These are phyloP conservation scores for Scaptomyza cyrtandrae DNA, from an alignment of 2,888 invertebrate genomes.

Conservation along the genomic window DNA sequence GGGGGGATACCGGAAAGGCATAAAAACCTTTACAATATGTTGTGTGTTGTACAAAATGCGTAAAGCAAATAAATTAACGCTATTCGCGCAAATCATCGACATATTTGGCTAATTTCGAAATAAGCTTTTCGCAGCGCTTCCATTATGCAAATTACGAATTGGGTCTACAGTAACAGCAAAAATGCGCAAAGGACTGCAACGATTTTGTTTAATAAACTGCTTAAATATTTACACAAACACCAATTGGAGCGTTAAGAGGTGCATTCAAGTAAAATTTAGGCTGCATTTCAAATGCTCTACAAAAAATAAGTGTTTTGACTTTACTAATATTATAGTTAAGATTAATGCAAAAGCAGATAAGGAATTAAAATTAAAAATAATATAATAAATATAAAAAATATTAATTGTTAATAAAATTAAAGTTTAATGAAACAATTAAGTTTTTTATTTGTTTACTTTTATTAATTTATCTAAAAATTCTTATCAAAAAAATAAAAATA, in stretches of 20 bases:
- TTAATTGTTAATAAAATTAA: too few species aligned
- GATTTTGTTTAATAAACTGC: conserved; percentile 65
- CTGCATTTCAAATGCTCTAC: conserved; percentile 8
- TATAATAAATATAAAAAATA: too few species aligned
- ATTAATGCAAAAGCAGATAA: too few species aligned
- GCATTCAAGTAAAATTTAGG: not conserved
- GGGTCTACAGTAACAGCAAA: conserved; percentile 5
- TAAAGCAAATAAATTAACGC: conserved; percentile 72
- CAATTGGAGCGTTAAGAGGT: not conserved
- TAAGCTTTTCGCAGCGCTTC: conserved; percentile 23
- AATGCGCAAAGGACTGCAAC: conserved; percentile 36
- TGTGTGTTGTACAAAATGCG: conserved; percentile 42
- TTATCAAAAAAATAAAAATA: too few species aligned
- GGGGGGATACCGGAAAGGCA: too few species aligned
- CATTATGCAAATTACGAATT: conserved; percentile 64
- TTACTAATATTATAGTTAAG: too few species aligned
- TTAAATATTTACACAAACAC: conserved; percentile 61
- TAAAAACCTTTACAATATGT: conserved; percentile 40
- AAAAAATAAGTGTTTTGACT: too few species aligned
- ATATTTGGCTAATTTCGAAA: conserved; percentile 72
- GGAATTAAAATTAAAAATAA: too few species aligned
- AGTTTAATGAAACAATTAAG: too few species aligned
- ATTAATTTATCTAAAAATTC: too few species aligned
- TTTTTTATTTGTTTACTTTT: too few species aligned
- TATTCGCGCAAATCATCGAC: conserved; percentile 57